phyloP scores from a whole-genome alignment of 1,140 invertebrate species.

The Matsumurasca onukii region DNA sequence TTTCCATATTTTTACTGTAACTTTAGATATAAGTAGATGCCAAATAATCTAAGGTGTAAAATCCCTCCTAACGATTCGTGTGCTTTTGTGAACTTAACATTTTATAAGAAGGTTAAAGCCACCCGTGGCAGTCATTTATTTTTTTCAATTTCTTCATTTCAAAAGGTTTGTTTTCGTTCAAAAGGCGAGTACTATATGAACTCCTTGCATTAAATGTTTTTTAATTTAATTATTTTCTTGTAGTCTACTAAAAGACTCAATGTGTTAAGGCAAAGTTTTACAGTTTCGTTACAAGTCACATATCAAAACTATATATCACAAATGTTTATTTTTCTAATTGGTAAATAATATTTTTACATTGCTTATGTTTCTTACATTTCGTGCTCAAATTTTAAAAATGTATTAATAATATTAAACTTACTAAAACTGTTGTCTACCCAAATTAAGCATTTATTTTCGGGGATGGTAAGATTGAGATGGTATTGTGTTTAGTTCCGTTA shows the following conservation, averaged over 20 bases:
- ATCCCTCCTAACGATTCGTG: not conserved
- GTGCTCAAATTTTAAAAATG: no score
- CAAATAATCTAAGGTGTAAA: not conserved
- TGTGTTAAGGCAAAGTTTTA: no score
- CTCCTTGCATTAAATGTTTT: not conserved
- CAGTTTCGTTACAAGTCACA: no score
- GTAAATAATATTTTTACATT: no score
- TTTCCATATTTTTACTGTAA: constrained; percentile 4
- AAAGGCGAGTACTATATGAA: not conserved
- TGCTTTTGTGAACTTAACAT: not conserved
- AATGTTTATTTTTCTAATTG: no score
- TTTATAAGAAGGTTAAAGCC: not conserved
- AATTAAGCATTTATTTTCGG: no score
- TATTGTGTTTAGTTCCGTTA: no score
- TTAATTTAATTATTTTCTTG: not conserved
- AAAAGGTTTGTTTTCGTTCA: not conserved
- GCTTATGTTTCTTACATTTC: no score
- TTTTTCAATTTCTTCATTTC: not conserved
- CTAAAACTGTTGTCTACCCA: no score
- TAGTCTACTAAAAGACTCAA: not conserved
- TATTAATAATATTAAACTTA: no score
- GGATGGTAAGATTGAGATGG: no score
- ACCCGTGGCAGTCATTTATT: not conserved
- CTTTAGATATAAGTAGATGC: not conserved
- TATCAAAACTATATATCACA: no score